A percentile compares a stretch with the other conserved stretches of the same genome.
Conservation (phyloP, 1,140 invertebrate species). For the Onthophagus taurus region DNA sequence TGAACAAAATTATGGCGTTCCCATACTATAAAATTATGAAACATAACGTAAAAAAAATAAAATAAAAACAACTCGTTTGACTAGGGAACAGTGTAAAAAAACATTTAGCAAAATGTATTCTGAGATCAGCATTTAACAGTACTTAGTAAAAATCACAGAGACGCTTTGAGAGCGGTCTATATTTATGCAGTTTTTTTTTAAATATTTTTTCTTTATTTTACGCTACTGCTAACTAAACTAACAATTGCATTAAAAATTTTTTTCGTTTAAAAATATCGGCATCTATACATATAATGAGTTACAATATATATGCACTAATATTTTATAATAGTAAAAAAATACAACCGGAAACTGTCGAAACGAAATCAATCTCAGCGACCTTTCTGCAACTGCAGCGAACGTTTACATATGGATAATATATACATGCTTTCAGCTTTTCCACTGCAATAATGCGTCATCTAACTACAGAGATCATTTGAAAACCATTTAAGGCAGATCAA, state of each 20-base stretch:
- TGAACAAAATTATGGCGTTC: slow-evolving; percentile 16
- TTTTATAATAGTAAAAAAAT: too few species aligned
- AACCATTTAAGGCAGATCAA: slow-evolving; percentile 30
- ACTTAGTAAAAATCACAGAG: slow-evolving; percentile 37
- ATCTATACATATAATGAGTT: slow-evolving; percentile 29
- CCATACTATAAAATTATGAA: slow-evolving; percentile 16
- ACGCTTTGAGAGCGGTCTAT: slow-evolving; percentile 38
- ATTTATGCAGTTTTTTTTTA: slow-evolving; percentile 26
- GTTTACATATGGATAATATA: too few species aligned
- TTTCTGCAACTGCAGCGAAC: too few species aligned
- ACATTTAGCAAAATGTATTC: slow-evolving; percentile 33
- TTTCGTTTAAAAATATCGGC: slow-evolving; percentile 34
- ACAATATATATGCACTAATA: slow-evolving; percentile 17
- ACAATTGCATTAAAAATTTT: slow-evolving; percentile 33
- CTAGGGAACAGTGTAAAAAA: slow-evolving; percentile 35
- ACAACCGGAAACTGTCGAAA: too few species aligned
- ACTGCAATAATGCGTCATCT: slow-evolving; percentile 34
- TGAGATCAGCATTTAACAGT: slow-evolving; percentile 38
- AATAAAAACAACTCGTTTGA: slow-evolving; percentile 35
- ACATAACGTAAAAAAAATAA: slow-evolving; percentile 33
- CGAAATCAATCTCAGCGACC: too few species aligned
- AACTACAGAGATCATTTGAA: slow-evolving; percentile 38
- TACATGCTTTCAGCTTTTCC: slow-evolving; percentile 28
- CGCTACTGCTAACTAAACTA: slow-evolving; percentile 23
- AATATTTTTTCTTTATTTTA: slow-evolving; percentile 23